Evolutionary conservation across 2,113 vertebrate genomes (phyloP), one percentile per base, ranked within the genome.

Genomic region (Corythaixoides concolor): DNA sequence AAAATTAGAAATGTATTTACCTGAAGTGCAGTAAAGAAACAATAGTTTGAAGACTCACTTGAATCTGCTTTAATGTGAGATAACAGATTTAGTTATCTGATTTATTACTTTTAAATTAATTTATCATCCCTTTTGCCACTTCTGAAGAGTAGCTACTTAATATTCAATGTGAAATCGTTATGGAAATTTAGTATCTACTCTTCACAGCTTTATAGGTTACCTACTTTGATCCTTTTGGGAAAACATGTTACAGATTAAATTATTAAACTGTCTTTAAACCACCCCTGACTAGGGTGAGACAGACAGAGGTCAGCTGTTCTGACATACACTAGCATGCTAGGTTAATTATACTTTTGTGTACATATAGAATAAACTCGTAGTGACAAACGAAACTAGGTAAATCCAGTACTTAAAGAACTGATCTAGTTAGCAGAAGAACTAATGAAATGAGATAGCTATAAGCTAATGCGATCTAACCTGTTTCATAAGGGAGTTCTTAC

Each of bases 251-350:
- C 76, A 85, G 86, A 94, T 95, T 97, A 92, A 94, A 93, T 90
- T 84, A 89, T 94, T 96, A 93, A 90, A 82, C 58, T 47, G 22
- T 66, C 86, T 87, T 82, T 93, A 95, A 90, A 85, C 85, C 80
- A 82, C 47, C 58, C 69, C 2, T 53, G 76, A 52, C 88, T 49
- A 23, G 39, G 16, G 15, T 45, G 92, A 93, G 77, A 90, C 75
- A 68, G 83, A 45, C 53, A 84, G 88, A 89, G 88, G 88, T 94
- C 95, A 88, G 77, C 50, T 69, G 27, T 59, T 88, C 68, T 85
- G 92, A 82, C 10, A 22, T 73, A 76, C 58, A 55, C 21, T n/a
- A 52, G 52, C 39, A 35, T 18, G 37, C 73, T 33, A 50, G 45
- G 58, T 79, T 82, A 85, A 87, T 91, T 84, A 70, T 53, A 55